phyloP scores from a whole-genome alignment of 2,113 vertebrate species.

The Varanus komodoensis region DNA sequence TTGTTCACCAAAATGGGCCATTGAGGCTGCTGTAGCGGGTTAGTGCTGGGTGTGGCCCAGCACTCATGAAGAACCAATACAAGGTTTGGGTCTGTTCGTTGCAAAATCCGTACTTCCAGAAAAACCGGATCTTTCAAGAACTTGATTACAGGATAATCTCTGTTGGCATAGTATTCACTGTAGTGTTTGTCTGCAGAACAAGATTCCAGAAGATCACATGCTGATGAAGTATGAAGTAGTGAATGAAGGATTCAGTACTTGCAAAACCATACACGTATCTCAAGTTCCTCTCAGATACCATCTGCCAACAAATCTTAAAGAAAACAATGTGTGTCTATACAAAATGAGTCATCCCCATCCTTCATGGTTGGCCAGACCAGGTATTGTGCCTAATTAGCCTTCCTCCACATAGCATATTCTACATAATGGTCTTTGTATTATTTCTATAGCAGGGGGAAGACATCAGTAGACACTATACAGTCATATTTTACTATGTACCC shows the following conservation, averaged over 20 bases:
- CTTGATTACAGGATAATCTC: constrained; percentile 62
- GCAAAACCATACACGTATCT: neutral
- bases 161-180: constrained; percentile 59
- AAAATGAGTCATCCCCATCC: too few relatives aligned
- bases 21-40: constrained; percentile 60
- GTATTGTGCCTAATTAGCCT: neutral
- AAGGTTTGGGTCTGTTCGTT: constrained; percentile 69
- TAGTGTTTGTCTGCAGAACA: constrained; percentile 66
- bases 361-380: neutral
- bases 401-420: neutral
- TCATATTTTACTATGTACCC: neutral
- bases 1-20: constrained; percentile 72
- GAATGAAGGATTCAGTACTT: neutral
- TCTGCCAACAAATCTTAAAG: too few relatives aligned
- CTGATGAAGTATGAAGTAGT: neutral
- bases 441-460: neutral
- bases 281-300: neutral
- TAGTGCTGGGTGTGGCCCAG: constrained; percentile 73
- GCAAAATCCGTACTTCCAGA: constrained; percentile 73
- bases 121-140: constrained; percentile 74
- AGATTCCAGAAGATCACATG: neutral
- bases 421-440: neutral
- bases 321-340: neutral
- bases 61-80: constrained; percentile 71
- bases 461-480: neutral